phyloP scores from a whole-genome alignment of 30 jellyfish, hydroid and myxozoan species.

The Pseudorhiza aurosa region DNA sequence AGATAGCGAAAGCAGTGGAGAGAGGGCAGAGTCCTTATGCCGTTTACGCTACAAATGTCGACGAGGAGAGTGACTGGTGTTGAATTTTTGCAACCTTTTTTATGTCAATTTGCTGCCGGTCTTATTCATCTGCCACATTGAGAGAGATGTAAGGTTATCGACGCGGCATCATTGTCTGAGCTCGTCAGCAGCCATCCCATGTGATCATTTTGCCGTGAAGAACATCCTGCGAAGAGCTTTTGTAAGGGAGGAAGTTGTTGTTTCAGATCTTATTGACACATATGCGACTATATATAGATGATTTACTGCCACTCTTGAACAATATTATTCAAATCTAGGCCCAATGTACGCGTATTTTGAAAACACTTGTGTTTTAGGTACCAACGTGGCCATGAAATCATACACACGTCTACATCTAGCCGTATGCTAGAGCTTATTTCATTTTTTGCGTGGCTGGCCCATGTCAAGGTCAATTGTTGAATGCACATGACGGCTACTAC shows the following conservation, averaged over 20 bases:
- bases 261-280: not conserved
- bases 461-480: too few relatives aligned
- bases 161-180: too few relatives aligned
- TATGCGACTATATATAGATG: not conserved
- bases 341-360: not conserved
- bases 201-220: not conserved
- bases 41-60: constrained; percentile 78
- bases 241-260: not conserved
- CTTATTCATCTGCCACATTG: too few relatives aligned
- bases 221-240: not conserved
- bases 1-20: constrained; percentile 94
- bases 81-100: constrained; percentile 23
- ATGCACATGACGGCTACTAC: too few relatives aligned
- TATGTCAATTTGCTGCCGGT: not conserved
- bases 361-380: not conserved
- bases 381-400: too few relatives aligned
- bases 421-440: not conserved
- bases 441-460: constrained; percentile 43
- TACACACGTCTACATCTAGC: too few relatives aligned
- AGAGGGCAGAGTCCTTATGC: constrained; percentile 79
- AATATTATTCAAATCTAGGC: constrained; percentile 5
- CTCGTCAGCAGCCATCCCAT: too few relatives aligned
- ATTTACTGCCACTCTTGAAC: not conserved
- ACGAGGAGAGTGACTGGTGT: constrained; percentile 99
- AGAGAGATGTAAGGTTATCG: too few relatives aligned